Percentiles rank a stretch among this genome's conserved stretches.
Evolutionary conservation across 2,888 invertebrate genomes (phyloP).

Genomic region (Globia sparganii): DNA sequence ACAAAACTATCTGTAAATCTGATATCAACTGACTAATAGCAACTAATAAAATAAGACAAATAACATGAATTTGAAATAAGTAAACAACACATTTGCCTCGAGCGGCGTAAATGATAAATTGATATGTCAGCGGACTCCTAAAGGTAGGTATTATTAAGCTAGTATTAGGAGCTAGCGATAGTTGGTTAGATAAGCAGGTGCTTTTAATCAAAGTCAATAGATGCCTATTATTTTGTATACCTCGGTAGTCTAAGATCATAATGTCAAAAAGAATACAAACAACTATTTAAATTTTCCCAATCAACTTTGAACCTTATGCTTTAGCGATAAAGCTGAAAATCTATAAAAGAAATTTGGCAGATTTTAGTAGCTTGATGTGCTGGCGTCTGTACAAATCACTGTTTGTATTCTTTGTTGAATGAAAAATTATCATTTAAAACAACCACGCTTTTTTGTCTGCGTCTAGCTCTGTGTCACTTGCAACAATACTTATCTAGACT

Average conservation of each 20-base stretch:
- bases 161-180: constrained; percentile 8
- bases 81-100: constrained; percentile 55
- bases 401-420: not conserved
- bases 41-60: constrained; percentile 65
- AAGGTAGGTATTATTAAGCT: constrained; percentile 44
- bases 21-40: constrained; percentile 61
- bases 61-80: constrained; percentile 63
- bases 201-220: constrained; percentile 10
- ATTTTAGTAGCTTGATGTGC: too few relatives aligned
- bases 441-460: not conserved
- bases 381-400: too few relatives aligned
- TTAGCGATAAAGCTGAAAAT: too few relatives aligned
- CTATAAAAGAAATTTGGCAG: too few relatives aligned
- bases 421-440: not conserved
- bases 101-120: constrained; percentile 67
- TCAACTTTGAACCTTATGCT: too few relatives aligned
- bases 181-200: constrained; percentile 9
- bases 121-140: constrained; percentile 40
- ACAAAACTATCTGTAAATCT: constrained; percentile 50
- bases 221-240: not conserved
- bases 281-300: too few relatives aligned
- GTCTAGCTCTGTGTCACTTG: not conserved
- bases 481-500: not conserved
- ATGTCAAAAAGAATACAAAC: not conserved
- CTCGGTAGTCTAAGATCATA: not conserved